Percentiles rank a stretch among this genome's conserved stretches.
These are phyloP conservation scores for Drosophila affinis DNA, from an alignment of 2,888 invertebrate genomes.

Conservation along the genomic window DNA sequence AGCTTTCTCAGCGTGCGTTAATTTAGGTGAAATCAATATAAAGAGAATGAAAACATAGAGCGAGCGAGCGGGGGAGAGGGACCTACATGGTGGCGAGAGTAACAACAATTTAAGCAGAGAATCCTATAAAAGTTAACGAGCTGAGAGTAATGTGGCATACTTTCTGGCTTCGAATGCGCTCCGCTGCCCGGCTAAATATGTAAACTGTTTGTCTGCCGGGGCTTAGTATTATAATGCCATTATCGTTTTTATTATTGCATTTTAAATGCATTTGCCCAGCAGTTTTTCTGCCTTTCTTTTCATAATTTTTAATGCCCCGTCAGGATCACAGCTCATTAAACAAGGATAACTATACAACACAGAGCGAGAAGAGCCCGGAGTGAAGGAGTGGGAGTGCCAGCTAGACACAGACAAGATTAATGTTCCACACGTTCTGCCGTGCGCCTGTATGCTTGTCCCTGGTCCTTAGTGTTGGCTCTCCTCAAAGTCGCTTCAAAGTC, in stretches of 20 bases:
- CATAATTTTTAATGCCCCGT: slow-evolving; percentile 72
- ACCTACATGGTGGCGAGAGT: slow-evolving; percentile 3
- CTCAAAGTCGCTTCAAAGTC: slow-evolving; percentile 76
- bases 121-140: slow-evolving; percentile 77
- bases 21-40: slow-evolving; percentile 80
- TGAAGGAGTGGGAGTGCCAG: too few relatives aligned
- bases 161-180: slow-evolving; percentile 76
- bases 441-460: slow-evolving; percentile 1
- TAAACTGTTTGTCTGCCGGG: slow-evolving; percentile 5
- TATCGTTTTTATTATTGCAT: slow-evolving; percentile 77
- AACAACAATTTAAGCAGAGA: slow-evolving; percentile 60
- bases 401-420: slow-evolving; percentile 63
- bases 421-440: slow-evolving; percentile 49
- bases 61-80: background rate
- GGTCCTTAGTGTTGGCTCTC: slow-evolving; percentile 13
- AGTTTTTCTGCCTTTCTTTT: slow-evolving; percentile 40
- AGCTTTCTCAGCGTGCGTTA: slow-evolving; percentile 57
- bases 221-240: slow-evolving; percentile 74
- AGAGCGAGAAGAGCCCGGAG: background rate
- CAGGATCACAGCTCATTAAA: slow-evolving; percentile 45
- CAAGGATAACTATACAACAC: slow-evolving; percentile 14
- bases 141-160: slow-evolving; percentile 77
- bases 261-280: slow-evolving; percentile 69
- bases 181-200: slow-evolving; percentile 45
- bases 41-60: background rate